Conservation (phyloP, 2,888 invertebrate species). For the Phlogophora meticulosa region DNA sequence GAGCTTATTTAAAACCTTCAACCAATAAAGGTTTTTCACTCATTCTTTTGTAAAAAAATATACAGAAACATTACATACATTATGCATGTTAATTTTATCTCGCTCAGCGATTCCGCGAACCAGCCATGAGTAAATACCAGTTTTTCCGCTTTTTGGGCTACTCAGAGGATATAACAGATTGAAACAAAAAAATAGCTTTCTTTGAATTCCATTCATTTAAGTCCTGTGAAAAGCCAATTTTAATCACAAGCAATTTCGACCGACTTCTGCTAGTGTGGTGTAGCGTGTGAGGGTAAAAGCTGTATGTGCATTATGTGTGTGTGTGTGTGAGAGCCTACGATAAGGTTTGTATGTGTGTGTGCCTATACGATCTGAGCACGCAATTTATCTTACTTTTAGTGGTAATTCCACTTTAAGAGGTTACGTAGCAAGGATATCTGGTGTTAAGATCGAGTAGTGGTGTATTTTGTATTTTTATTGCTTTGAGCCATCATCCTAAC, state of each 20-base stretch:
- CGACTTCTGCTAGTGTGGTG: no score
- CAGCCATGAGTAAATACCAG: no score
- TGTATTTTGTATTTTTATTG: conserved; percentile 11
- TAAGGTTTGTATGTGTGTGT: not conserved
- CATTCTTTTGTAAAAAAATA: no score
- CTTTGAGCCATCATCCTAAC: not conserved
- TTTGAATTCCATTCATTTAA: no score
- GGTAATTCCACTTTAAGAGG: conserved; percentile 26
- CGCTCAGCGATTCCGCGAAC: no score
- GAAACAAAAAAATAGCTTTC: conserved; percentile 22
- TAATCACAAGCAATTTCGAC: conserved; percentile 63
- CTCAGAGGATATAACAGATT: not conserved
- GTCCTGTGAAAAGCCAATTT: conserved; percentile 62
- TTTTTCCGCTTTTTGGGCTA: no score
- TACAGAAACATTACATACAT: no score
- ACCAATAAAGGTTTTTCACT: no score
- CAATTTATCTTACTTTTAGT: conserved; percentile 49
- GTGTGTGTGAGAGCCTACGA: not conserved
- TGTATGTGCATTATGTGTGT: conserved; percentile 13
- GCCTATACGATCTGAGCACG: conserved; percentile 13
- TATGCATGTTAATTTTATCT: no score
- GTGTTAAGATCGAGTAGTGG: not conserved
- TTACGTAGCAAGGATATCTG: conserved; percentile 2
- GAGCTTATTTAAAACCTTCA: no score
- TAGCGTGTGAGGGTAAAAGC: not conserved